Base-by-base conservation (phyloP, 1,140 invertebrate species). In the Akabosia matsudoensis region DNA sequence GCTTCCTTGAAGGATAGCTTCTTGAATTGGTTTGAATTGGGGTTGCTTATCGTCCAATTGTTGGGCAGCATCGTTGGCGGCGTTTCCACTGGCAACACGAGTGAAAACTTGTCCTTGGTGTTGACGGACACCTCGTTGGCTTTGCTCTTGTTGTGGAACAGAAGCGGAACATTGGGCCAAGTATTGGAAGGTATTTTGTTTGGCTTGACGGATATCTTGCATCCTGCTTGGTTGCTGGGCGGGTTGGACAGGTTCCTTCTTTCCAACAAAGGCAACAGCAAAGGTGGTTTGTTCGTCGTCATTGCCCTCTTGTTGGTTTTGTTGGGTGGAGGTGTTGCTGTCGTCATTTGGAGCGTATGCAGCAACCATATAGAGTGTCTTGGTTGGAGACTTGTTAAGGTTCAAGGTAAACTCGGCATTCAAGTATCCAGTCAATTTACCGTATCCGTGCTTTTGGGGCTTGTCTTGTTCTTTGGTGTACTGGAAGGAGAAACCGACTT, bases 361-460 rank as follows among this genome's bases (percentile, higher is more conserved):
- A 33, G 76, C 34, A 26, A 74, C 67, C n/a, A 79, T 7, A 31
- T 78, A 56, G 45, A 81, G 37, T 52, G 80, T 81, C 52, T 79
- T 79, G 67, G 80, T 79, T 26, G 67, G 33, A 37, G 80, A 79
- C 26, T 78, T 33, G 14, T 77, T 74, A 2, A 81, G 52, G 73
- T 81, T 72, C 51, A 81, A 45, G 52, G 52, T 37, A 4, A 81
- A 4, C 33, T 78, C 61, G n/a, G 28, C 61, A 22, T 24, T 30
- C 13, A 67, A 2, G 61, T 67, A 67, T 75, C 51, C 78, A 64
- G 26, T 75, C 26, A 24, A 24, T 70, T 10, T 24, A 74, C 7
- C 64, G 74, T 33, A 76, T 28, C 51, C 78, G 16, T 34, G 75
- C 70, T 79, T 56, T 71, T 64, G 33, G 13, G 37, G 64, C 72